Conservation (phyloP, 2,888 invertebrate species). For the Busseola fusca region DNA sequence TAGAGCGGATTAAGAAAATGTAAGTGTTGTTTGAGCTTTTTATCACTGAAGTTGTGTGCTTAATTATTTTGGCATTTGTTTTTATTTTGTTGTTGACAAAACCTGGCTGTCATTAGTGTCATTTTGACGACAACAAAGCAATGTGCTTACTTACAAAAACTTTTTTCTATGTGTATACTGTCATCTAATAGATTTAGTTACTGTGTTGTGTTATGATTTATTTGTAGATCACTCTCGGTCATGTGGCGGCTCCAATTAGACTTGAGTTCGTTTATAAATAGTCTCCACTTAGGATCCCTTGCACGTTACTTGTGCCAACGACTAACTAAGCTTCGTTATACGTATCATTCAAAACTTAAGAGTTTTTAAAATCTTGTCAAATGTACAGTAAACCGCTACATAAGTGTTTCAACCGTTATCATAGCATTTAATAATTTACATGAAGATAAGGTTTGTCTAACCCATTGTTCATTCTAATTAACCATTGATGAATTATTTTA, state of each 20-base stretch:
- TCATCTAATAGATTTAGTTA: constrained; percentile 42
- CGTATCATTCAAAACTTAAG: constrained; percentile 41
- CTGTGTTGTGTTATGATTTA: constrained; percentile 71
- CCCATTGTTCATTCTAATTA: constrained; percentile 8
- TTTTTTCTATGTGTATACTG: constrained; percentile 14
- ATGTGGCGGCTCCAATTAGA: constrained; percentile 81
- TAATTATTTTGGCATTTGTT: constrained; percentile 25
- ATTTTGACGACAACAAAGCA: constrained; percentile 37
- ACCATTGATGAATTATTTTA: neutral
- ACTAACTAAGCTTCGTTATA: constrained; percentile 59
- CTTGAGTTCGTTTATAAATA: constrained; percentile 81
- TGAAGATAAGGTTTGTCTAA: neutral
- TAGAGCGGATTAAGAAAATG: constrained; percentile 81
- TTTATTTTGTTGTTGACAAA: constrained; percentile 10
- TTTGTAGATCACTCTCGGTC: constrained; percentile 77
- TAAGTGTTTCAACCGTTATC: constrained; percentile 38
- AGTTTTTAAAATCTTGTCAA: constrained; percentile 21
- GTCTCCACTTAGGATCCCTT: constrained; percentile 80
- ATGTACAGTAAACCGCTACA: constrained; percentile 24
- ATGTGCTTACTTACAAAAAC: neutral
- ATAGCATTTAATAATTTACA: constrained; percentile 30
- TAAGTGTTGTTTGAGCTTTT: constrained; percentile 73
- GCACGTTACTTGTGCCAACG: constrained; percentile 74
- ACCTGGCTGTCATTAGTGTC: constrained; percentile 6
- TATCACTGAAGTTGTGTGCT: constrained; percentile 27